phyloP scores from a whole-genome alignment of 2,888 invertebrate genomes.

The Drosophila subquinaria region DNA sequence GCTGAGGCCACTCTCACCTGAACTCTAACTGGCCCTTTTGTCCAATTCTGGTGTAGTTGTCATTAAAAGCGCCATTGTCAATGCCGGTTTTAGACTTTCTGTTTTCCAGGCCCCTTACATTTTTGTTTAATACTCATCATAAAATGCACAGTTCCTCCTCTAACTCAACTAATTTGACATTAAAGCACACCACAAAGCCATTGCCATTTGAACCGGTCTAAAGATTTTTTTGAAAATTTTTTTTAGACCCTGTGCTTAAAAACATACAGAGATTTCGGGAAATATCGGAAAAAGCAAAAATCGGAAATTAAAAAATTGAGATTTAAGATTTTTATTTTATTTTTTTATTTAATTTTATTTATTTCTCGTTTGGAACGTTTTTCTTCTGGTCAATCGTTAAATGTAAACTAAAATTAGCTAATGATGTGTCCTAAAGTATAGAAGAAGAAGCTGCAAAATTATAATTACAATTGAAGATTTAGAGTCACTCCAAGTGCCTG shows the following conservation, averaged over 20 bases:
- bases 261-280: background rate
- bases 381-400: no score
- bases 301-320: no score
- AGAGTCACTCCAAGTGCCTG: no score
- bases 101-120: constrained; percentile 62
- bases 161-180: constrained; percentile 53
- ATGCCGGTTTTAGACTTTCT: constrained; percentile 67
- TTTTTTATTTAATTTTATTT: no score
- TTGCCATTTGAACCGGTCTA: constrained; percentile 67
- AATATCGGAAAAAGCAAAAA: no score
- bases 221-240: constrained; percentile 12
- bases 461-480: no score
- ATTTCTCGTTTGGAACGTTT: no score
- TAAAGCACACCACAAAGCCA: constrained; percentile 47
- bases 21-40: constrained; percentile 57
- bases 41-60: constrained; percentile 63
- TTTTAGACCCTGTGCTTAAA: background rate
- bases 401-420: no score
- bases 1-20: constrained; percentile 53
- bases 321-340: no score
- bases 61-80: constrained; percentile 72
- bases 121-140: constrained; percentile 64
- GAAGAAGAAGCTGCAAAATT: no score
- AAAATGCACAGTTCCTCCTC: constrained; percentile 30
- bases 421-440: no score